A percentile compares a stretch with the other conserved stretches of the same genome.
These are phyloP conservation scores for Melanotaenia trifasciata DNA, from an alignment of 2,797 vertebrate genomes.

Conservation along the genomic window DNA sequence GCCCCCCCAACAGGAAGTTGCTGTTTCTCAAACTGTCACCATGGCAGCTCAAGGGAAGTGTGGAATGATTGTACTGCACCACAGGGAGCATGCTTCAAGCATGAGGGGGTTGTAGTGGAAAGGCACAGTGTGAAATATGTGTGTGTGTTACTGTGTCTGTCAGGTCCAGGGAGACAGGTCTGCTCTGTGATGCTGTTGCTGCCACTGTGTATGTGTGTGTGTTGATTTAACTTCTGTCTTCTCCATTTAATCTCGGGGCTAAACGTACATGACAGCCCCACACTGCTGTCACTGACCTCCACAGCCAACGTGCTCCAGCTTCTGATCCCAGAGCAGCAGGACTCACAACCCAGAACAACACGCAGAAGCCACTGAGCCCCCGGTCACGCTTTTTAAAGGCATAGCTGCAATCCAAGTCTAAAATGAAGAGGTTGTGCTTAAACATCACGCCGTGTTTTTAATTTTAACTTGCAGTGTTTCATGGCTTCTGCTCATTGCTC, in stretches of 20 bases:
- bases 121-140: slow-evolving; percentile 36
- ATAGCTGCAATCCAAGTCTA: neutral
- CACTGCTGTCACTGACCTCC: slow-evolving; percentile 51
- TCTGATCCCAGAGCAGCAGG: slow-evolving; percentile 53
- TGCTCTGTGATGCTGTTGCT: slow-evolving; percentile 18
- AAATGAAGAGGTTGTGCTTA: slow-evolving; percentile 11
- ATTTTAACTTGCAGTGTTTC: slow-evolving; percentile 11
- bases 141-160: slow-evolving; percentile 36
- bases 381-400: slow-evolving; percentile 11
- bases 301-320: slow-evolving; percentile 26
- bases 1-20: slow-evolving; percentile 30
- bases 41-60: slow-evolving; percentile 54
- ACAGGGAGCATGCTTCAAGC: slow-evolving; percentile 42
- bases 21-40: slow-evolving; percentile 58
- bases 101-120: slow-evolving; percentile 25
- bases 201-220: slow-evolving; percentile 21
- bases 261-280: slow-evolving; percentile 51
- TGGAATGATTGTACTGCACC: slow-evolving; percentile 46
- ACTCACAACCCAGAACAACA: slow-evolving; percentile 27
- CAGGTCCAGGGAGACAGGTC: slow-evolving; percentile 9
- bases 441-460: slow-evolving; percentile 12
- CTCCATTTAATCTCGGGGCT: slow-evolving; percentile 54
- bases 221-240: slow-evolving; percentile 58
- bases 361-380: slow-evolving; percentile 24
- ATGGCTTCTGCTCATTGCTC: neutral